These are phyloP conservation scores for Pongo pygmaeus DNA, from an alignment of 2,113 vertebrate species.

Conservation along the genomic window DNA sequence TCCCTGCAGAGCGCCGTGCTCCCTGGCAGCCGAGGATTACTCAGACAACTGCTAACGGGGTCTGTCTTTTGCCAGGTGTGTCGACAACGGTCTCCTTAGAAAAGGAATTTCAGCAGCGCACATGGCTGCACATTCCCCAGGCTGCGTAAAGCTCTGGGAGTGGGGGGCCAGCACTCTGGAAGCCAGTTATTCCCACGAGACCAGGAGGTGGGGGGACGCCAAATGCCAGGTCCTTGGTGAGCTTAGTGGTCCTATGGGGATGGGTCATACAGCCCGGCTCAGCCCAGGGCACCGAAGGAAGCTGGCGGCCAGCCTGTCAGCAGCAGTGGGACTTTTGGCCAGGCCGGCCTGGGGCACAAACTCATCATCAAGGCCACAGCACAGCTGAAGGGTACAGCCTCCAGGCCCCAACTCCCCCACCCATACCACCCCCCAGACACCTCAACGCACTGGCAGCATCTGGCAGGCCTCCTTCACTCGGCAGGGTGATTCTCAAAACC, in stretches of 20 bases:
- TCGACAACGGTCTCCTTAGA: conserved; percentile 48
- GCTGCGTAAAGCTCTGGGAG: not conserved
- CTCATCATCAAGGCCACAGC: not conserved
- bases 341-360: not conserved
- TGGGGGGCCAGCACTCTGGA: not conserved
- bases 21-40: not conserved
- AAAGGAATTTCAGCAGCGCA: conserved; percentile 49
- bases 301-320: not conserved
- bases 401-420: too few relatives aligned
- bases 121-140: not conserved
- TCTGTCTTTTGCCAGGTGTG: conserved; percentile 54
- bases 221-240: not conserved
- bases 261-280: not conserved
- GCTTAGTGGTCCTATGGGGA: not conserved
- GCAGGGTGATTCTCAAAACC: not conserved
- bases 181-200: not conserved
- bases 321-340: not conserved
- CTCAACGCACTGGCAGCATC: not conserved
- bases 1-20: not conserved
- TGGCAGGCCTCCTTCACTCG: not conserved
- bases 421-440: not conserved
- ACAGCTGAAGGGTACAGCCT: too few relatives aligned
- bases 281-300: too few relatives aligned
- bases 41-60: conserved; percentile 56
- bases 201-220: not conserved